Evolutionary conservation across 2,888 invertebrate genomes (phyloP).

Genomic region (Meiosimyza platycephala): DNA sequence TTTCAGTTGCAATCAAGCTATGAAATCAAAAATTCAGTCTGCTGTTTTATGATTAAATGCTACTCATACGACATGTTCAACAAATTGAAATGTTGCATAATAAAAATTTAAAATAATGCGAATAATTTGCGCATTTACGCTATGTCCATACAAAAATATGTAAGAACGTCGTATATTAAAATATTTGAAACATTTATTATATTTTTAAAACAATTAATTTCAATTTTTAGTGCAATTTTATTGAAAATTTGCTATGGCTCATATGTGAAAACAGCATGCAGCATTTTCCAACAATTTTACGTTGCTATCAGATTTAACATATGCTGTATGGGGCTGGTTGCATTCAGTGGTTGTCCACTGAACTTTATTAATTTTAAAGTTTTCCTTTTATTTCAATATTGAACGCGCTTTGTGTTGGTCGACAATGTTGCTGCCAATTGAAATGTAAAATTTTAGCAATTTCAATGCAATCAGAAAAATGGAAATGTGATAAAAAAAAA

Average conservation of each 20-base stretch:
- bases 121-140: too few relatives aligned
- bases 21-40: too few relatives aligned
- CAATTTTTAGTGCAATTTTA: conserved; percentile 12
- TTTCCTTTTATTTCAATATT: neutral
- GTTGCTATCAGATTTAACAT: conserved; percentile 7
- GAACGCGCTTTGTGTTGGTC: neutral
- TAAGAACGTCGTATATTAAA: too few relatives aligned
- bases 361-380: conserved; percentile 23
- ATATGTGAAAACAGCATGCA: neutral
- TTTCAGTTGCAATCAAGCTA: too few relatives aligned
- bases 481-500: neutral
- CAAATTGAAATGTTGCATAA: too few relatives aligned
- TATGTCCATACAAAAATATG: too few relatives aligned
- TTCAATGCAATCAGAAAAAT: conserved; percentile 4
- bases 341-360: neutral
- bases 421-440: conserved; percentile 20
- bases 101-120: too few relatives aligned
- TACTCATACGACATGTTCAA: too few relatives aligned
- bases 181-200: conserved; percentile 8
- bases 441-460: conserved; percentile 17
- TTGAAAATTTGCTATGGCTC: neutral
- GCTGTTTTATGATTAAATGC: too few relatives aligned
- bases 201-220: conserved; percentile 28
- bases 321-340: conserved; percentile 8
- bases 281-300: neutral